Base-by-base conservation (phyloP, 2,113 vertebrate genomes). In the Urocynchramus pylzowi region DNA sequence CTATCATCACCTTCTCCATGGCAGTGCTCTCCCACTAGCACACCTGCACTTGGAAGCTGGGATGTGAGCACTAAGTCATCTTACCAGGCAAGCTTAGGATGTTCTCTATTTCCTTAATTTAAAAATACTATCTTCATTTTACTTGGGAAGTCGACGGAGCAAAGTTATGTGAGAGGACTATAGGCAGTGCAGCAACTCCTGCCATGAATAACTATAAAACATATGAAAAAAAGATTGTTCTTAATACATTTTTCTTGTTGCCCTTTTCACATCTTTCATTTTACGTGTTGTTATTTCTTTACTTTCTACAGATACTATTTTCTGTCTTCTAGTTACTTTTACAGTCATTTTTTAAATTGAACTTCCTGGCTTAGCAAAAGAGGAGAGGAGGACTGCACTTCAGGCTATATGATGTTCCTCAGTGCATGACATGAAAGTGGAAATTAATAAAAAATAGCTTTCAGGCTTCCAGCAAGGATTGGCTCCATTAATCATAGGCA, bases 401-500 rank as follows among this genome's bases (percentile, higher is more conserved):
- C 61, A 63, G 90, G 93, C 74, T 71, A 18, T 78, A 9, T 60
- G 60, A 64, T 75, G 33, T 75, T 95, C 74, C 80, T 70, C 35
- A 56, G 84, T 73, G 67, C 27, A 10, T 93, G 44, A 41, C 35
- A 52, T 59, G 53, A 59, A 85, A 90, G 27, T 67, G 39, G 23
- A 89, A 95, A 93, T 96, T 87, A 91, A 81, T 75, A 84, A 57
- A 79, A 37, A 89, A 27, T 50, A 59, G 45, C 60, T 70, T 94
- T 84, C 35, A 81, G 52, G 44, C 64, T 95, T 87, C 52, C 35
- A 63, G 64, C 52, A 93, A 52, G 16, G 26, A 42, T 47, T 91
- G 35, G 35, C 27, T 87, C 42, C 41, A 60, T 75, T 93, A 87
- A 75, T 87, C 84, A 52, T 59, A 59, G 56, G 12, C 73, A 84